Evolutionary conservation across 2,797 vertebrate species (phyloP).

Genomic region (Crypturellus tataupa): DNA sequence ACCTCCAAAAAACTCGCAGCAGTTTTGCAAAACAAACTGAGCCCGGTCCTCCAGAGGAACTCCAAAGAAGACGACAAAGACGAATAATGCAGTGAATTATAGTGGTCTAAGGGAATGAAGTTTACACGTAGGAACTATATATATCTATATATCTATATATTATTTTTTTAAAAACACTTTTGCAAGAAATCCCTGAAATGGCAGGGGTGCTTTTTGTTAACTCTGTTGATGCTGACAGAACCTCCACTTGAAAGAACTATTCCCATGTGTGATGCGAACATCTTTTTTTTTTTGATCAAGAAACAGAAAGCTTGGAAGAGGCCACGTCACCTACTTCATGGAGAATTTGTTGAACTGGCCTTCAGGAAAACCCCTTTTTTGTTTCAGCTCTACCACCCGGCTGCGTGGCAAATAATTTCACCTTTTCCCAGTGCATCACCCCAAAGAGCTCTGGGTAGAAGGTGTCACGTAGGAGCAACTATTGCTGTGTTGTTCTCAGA

Average conservation of each 20-base stretch:
- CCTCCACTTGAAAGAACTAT: constrained; percentile 23
- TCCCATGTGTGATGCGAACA: neutral
- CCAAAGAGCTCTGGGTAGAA: neutral
- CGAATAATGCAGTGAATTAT: constrained; percentile 23
- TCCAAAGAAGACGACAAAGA: constrained; percentile 66
- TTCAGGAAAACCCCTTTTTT: neutral
- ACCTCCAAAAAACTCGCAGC: constrained; percentile 85
- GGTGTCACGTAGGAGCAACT: neutral
- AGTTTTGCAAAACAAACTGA: constrained; percentile 82
- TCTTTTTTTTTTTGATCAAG: neutral
- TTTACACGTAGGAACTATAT: constrained; percentile 45
- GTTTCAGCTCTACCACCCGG: neutral
- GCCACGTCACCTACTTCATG: neutral
- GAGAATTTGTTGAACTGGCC: neutral
- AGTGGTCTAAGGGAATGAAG: neutral
- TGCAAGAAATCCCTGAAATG: neutral
- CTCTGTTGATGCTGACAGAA: neutral
- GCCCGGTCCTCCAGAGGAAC: constrained; percentile 68
- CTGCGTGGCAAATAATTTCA: neutral
- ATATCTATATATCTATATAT: neutral
- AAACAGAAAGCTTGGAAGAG: neutral
- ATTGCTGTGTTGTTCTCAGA: neutral
- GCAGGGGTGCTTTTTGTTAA: neutral
- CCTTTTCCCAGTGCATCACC: neutral
- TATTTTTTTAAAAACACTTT: constrained; percentile 23